Conservation (phyloP, 2,888 invertebrate species). For the Caenorhabditis sp. region DNA sequence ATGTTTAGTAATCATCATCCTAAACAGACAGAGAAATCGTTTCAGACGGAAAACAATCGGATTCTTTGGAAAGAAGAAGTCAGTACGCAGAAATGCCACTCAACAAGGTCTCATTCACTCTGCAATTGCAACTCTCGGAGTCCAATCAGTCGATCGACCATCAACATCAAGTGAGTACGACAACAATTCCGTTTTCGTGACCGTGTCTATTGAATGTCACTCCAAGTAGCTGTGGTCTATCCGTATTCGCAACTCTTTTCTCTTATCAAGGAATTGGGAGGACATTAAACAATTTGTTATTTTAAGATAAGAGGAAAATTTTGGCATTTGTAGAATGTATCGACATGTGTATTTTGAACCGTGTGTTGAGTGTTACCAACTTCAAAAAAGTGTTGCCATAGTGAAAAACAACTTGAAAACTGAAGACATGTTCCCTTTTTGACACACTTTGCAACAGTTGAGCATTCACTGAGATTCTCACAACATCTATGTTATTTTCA, state of each 20-base stretch:
- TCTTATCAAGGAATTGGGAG: constrained; percentile 23
- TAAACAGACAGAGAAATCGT: background rate
- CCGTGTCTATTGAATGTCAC: constrained; percentile 20
- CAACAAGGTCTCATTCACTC: constrained; percentile 72
- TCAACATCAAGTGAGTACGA: constrained; percentile 55
- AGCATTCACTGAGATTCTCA: too few relatives aligned
- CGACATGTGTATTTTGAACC: constrained; percentile 30
- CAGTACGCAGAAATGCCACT: constrained; percentile 61
- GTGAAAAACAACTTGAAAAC: background rate
- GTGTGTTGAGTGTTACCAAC: background rate
- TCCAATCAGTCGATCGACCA: constrained; percentile 67
- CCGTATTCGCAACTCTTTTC: constrained; percentile 43
- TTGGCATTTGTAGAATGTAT: background rate
- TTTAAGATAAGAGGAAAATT: constrained; percentile 55
- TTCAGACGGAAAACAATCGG: constrained; percentile 61
- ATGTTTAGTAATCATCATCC: background rate
- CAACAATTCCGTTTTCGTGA: background rate
- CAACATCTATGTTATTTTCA: constrained; percentile 26
- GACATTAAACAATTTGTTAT: constrained; percentile 50
- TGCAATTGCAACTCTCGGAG: constrained; percentile 71
- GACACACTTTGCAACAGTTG: too few relatives aligned
- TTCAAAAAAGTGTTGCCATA: background rate
- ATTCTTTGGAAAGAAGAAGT: constrained; percentile 64
- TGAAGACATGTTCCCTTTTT: too few relatives aligned
- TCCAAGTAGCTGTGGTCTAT: constrained; percentile 54